Percentiles rank a stretch among this genome's conserved stretches.
Conservation (phyloP, 2,797 vertebrate species). For the Hippoglossus hippoglossus region DNA sequence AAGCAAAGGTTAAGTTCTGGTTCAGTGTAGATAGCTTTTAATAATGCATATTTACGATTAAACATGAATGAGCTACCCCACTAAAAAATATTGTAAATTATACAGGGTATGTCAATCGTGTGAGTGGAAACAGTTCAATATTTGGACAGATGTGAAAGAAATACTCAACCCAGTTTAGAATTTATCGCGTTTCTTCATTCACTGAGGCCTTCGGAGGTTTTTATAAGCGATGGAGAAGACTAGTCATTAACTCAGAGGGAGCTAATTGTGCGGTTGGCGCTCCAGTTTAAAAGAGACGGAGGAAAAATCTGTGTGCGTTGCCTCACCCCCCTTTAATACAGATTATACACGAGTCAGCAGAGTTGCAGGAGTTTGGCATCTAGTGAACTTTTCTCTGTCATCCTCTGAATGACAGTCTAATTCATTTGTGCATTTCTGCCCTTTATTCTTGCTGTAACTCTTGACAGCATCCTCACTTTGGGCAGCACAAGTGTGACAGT, state of each 20-base stretch:
- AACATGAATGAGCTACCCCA: constrained; percentile 57
- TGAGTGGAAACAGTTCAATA: constrained; percentile 50
- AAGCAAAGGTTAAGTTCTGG: constrained; percentile 62
- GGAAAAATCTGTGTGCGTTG: constrained; percentile 12
- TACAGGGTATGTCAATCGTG: constrained; percentile 38
- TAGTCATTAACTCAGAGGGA: constrained; percentile 52
- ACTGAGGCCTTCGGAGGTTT: constrained; percentile 42
- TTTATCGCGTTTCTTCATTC: constrained; percentile 21
- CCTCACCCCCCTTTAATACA: constrained; percentile 19
- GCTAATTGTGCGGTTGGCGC: constrained; percentile 57
- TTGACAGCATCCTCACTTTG: constrained; percentile 34
- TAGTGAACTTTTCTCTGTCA: constrained; percentile 2
- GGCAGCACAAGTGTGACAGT: constrained; percentile 34
- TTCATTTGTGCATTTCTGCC: background rate
- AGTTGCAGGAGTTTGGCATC: constrained; percentile 8
- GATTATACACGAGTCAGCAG: constrained; percentile 26
- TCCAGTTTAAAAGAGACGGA: constrained; percentile 29
- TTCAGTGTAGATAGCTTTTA: constrained; percentile 54
- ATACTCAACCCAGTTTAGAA: constrained; percentile 2
- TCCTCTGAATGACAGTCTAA: background rate
- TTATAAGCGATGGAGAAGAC: constrained; percentile 34
- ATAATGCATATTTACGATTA: constrained; percentile 62
- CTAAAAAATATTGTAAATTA: constrained; percentile 65
- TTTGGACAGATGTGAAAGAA: constrained; percentile 40
- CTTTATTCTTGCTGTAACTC: constrained; percentile 10